Evolutionary conservation across 2,797 vertebrate genomes (phyloP), one percentile per base, ranked within the genome.

Genomic region (Xenops minutus): DNA sequence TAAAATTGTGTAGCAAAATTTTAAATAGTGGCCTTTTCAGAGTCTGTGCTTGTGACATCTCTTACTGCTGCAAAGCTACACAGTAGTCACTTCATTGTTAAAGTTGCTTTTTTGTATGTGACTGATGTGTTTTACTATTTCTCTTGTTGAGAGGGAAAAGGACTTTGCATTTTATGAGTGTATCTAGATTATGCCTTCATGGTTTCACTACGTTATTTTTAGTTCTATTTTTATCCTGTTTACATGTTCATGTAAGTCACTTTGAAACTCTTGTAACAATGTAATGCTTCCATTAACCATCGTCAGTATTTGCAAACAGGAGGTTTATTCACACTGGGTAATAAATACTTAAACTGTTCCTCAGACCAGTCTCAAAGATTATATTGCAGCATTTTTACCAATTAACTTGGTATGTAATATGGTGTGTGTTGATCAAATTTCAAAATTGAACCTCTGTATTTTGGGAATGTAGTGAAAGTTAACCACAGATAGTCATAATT

Each of bases 401-500:
- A 19, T 89, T 96, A 94, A 75, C 93, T 92, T 94, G 43, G 81
- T 89, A 81, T 87, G 29, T 71, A 84, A 94, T 71, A 76, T 84
- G 56, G 39, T 83, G 78, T 90, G 84, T 97, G 96, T 94, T 92
- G 95, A 96, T 97, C 81, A 90, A 19, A 96, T 95, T 97, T 96
- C 82, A 77, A 71, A 96, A 91, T 41, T 75, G 68, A 96, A 74
- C 93, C 66, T 97, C 68, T 93, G 49, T 77, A 61, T 94, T 96
- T 94, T 94, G 91, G 81, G 79, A 94, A 67, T 37, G 34, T 76
- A 87, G 76, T 82, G 76, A 88, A 95, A 96, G 89, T 93, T 82
- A 96, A 96, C 76, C 36, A 41, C 36, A 86, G 89, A 72, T 79
- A 93, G 71, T 95, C 85, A 62, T 75, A 95, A 85, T 56, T 93